These are phyloP conservation scores for Cisticola juncidis DNA, from an alignment of 2,113 vertebrate species.

Conservation along the genomic window DNA sequence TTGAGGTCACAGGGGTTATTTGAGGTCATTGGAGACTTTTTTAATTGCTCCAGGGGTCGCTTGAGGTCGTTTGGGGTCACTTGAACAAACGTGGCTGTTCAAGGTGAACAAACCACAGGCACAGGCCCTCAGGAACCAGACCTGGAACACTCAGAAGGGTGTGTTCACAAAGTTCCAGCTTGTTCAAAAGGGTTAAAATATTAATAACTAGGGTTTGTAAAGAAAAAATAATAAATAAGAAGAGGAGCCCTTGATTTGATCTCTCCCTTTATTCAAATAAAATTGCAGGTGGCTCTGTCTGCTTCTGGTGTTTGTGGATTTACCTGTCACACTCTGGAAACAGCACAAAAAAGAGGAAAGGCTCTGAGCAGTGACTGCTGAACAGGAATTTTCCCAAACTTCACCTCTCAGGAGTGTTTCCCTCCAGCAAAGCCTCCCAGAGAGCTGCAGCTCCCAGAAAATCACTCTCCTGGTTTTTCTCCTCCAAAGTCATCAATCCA, in stretches of 20 bases:
- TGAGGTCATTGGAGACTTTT: too few relatives aligned
- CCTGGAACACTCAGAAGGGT: background rate
- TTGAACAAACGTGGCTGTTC: background rate
- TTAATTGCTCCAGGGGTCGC: too few relatives aligned
- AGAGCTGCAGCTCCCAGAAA: background rate
- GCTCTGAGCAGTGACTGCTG: background rate
- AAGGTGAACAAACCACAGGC: background rate
- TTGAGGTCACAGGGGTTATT: too few relatives aligned
- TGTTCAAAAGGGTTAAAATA: background rate
- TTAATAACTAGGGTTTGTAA: background rate
- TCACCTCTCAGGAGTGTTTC: background rate
- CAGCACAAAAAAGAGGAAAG: background rate
- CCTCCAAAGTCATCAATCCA: background rate
- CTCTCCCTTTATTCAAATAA: background rate
- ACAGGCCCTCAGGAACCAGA: too few relatives aligned
- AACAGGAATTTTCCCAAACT: background rate
- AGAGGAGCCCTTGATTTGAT: background rate
- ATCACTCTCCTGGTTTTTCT: background rate
- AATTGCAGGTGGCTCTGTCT: background rate
- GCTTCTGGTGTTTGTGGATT: background rate
- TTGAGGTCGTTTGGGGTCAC: too few relatives aligned
- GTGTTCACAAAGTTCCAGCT: background rate
- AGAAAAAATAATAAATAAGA: background rate
- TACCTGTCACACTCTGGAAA: background rate
- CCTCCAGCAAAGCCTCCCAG: background rate